Percentiles rank a stretch among this genome's conserved stretches.
Conservation (phyloP, 1,140 invertebrate genomes). For the Notospermus geniculatus region DNA sequence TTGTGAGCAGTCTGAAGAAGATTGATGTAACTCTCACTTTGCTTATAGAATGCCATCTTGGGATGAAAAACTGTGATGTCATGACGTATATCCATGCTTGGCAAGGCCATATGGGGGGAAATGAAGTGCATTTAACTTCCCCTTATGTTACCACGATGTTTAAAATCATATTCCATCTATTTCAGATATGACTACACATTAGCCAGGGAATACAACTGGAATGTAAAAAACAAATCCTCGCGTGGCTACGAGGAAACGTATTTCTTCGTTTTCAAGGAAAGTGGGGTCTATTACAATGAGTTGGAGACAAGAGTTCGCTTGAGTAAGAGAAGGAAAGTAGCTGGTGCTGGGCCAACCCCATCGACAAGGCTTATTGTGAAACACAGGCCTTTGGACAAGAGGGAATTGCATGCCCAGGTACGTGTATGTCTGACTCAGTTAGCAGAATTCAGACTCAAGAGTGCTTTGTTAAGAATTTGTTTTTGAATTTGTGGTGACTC, state of each 20-base stretch:
- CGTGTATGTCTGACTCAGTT: constrained; percentile 74
- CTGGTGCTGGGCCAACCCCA: constrained; percentile 56
- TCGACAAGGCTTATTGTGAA: constrained; percentile 85
- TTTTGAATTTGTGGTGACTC: no score
- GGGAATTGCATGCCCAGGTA: constrained; percentile 83
- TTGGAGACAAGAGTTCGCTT: constrained; percentile 91
- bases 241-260: constrained; percentile 99
- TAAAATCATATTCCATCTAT: constrained; percentile 12
- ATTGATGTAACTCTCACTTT: no score
- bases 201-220: constrained; percentile 87
- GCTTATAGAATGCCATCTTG: no score
- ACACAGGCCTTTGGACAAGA: constrained; percentile 81
- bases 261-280: constrained; percentile 89
- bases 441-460: no score
- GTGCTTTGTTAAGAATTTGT: no score
- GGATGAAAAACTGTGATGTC: no score
- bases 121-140: no score
- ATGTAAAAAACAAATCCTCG: constrained; percentile 95
- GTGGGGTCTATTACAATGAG: constrained; percentile 93
- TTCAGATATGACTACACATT: constrained; percentile 56
- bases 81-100: no score
- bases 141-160: no score
- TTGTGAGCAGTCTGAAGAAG: no score
- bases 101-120: no score
- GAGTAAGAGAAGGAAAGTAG: constrained; percentile 76